Conservation (phyloP, 2,888 invertebrate species). For the Pemphredon lugubris region DNA sequence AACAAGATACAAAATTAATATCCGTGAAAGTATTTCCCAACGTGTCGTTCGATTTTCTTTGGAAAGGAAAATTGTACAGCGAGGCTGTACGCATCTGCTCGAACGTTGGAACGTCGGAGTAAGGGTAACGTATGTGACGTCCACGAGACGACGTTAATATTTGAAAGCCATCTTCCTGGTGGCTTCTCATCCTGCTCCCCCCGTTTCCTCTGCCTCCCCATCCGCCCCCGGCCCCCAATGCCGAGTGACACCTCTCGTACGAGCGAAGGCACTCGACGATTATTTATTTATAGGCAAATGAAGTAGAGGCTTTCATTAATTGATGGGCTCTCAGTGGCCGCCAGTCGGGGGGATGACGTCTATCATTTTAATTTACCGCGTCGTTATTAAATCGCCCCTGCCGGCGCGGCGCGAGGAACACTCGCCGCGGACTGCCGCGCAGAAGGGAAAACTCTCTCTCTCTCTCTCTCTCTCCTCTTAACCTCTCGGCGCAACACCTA, state of each 20-base stretch:
- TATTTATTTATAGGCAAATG: constrained; percentile 65
- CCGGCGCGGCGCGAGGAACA: constrained; percentile 42
- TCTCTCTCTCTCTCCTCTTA: constrained; percentile 1
- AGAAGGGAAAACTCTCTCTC: constrained; percentile 28
- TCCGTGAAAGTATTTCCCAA: no score
- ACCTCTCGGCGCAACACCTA: not conserved
- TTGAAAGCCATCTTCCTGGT: constrained; percentile 70
- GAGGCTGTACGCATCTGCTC: constrained; percentile 55
- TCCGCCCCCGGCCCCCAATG: constrained; percentile 35
- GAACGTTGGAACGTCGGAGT: constrained; percentile 54
- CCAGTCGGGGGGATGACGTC: constrained; percentile 74
- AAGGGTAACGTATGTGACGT: constrained; percentile 73
- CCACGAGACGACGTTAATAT: constrained; percentile 76
- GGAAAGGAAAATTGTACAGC: constrained; percentile 28
- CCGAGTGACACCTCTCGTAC: constrained; percentile 70
- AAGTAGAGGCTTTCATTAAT: constrained; percentile 70
- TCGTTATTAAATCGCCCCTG: constrained; percentile 73
- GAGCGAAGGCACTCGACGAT: constrained; percentile 70
- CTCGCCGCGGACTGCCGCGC: constrained; percentile 36
- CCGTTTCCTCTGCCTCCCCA: no score
- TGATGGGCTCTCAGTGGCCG: constrained; percentile 78
- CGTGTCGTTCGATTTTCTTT: constrained; percentile 7
- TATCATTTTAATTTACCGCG: constrained; percentile 78
- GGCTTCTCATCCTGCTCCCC: constrained; percentile 57
- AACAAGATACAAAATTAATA: no score